Percentiles rank a stretch among this genome's conserved stretches.
Conservation (phyloP, 2,113 vertebrate genomes). For the Leptosomus discolor region DNA sequence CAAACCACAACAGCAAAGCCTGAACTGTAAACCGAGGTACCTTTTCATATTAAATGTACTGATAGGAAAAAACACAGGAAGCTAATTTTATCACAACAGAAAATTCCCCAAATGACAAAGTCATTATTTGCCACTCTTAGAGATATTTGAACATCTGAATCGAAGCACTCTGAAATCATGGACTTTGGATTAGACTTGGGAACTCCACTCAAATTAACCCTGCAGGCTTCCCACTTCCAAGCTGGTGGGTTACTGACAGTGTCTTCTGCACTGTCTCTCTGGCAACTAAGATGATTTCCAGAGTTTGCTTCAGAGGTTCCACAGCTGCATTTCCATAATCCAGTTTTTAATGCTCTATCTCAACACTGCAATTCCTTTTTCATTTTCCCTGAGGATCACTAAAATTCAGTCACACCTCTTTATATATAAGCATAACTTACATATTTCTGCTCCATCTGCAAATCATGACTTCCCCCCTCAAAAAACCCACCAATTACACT, state of each 20-base stretch:
- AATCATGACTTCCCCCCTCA: not conserved
- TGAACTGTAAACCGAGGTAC: not conserved
- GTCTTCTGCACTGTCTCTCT: not conserved
- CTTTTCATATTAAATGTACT: not conserved
- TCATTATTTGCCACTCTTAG: not conserved
- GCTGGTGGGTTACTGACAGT: not conserved
- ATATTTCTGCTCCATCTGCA: slow-evolving; percentile 32
- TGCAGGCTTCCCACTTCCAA: not conserved
- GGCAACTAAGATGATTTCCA: not conserved
- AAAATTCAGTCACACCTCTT: slow-evolving; percentile 26
- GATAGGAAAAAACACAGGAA: not conserved
- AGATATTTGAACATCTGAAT: not conserved
- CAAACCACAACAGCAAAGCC: not conserved
- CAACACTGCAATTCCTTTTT: not conserved
- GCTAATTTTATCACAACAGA: not conserved
- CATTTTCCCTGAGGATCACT: not conserved
- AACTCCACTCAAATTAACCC: not conserved
- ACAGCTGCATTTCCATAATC: slow-evolving; percentile 20
- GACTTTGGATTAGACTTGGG: not conserved
- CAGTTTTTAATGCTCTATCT: not conserved
- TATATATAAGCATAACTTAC: not conserved
- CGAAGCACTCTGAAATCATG: not conserved
- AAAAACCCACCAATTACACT: not conserved
- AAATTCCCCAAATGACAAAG: not conserved
- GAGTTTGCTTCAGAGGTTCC: not conserved